Evolutionary conservation across 2,797 vertebrate species (phyloP).

Genomic region (Todus mexicanus): DNA sequence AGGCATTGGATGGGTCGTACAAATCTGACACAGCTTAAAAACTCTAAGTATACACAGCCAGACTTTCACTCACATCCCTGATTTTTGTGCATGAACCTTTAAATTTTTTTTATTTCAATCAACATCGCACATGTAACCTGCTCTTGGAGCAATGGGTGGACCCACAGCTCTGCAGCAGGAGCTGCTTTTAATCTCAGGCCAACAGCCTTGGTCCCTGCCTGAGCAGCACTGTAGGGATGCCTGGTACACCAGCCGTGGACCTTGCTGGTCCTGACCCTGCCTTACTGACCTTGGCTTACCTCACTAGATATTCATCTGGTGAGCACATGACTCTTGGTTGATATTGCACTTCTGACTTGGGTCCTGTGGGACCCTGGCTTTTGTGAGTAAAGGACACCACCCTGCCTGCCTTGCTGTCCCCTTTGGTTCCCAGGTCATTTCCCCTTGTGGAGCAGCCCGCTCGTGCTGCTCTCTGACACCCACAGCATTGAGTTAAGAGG

Average conservation of each 20-base stretch:
- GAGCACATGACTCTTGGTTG: background rate
- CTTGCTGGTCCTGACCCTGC: background rate
- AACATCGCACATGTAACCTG: background rate
- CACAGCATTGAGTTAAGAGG: background rate
- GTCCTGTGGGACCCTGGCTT: accelerated
- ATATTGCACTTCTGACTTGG: background rate
- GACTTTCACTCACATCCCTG: background rate
- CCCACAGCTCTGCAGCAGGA: background rate
- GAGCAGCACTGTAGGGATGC: background rate
- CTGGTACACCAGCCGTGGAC: background rate
- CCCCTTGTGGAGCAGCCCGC: background rate
- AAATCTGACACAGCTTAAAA: background rate
- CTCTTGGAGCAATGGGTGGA: background rate
- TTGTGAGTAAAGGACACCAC: background rate
- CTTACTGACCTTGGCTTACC: background rate
- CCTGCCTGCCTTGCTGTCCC: background rate
- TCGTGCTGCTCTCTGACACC: background rate
- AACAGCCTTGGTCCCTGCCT: background rate
- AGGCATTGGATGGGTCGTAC: background rate
- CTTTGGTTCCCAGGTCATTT: background rate
- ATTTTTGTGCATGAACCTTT: background rate
- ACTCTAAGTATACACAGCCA: accelerated
- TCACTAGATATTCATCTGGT: accelerated
- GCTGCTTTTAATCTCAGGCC: background rate
- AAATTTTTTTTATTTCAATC: background rate